A percentile compares a stretch with the other conserved stretches of the same genome.
These are phyloP conservation scores for Buathra laborator DNA, from an alignment of 2,888 invertebrate genomes.

Conservation along the genomic window DNA sequence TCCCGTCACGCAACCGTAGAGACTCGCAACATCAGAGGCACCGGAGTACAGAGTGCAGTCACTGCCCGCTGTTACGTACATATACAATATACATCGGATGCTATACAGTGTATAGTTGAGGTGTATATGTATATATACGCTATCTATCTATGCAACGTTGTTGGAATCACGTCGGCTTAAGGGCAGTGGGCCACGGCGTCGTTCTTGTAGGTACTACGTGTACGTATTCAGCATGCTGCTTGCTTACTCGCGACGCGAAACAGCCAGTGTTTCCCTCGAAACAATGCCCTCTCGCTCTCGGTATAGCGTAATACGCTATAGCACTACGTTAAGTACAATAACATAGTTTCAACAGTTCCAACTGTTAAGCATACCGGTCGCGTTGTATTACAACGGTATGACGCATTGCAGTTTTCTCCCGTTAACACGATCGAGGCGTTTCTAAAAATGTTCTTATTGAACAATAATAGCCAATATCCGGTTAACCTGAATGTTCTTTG, in stretches of 20 bases:
- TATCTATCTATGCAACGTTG: constrained; percentile 52
- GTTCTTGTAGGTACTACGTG: constrained; percentile 34
- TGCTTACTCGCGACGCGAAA: constrained; percentile 15
- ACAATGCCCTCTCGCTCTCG: constrained; percentile 54
- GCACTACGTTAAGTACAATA: constrained; percentile 45
- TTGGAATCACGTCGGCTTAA: constrained; percentile 68
- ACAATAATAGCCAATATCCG: no score
- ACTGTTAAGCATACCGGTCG: neutral
- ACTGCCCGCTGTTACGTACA: constrained; percentile 24
- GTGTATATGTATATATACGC: constrained; percentile 20
- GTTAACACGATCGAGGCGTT: constrained; percentile 23
- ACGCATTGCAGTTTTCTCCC: constrained; percentile 52
- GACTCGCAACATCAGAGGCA: constrained; percentile 53
- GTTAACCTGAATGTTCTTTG: neutral
- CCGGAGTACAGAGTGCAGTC: constrained; percentile 40
- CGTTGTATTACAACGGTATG: neutral
- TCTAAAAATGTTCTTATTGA: neutral
- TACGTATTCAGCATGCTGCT: constrained; percentile 38
- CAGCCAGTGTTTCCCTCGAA: constrained; percentile 53
- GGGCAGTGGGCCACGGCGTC: constrained; percentile 76
- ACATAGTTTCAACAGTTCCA: constrained; percentile 35
- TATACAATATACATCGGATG: neutral
- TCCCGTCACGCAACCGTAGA: constrained; percentile 75
- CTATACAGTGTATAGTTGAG: neutral
- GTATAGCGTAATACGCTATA: neutral